Base-by-base conservation (phyloP, 2,888 invertebrate species). In the Anthrax anthrax region DNA sequence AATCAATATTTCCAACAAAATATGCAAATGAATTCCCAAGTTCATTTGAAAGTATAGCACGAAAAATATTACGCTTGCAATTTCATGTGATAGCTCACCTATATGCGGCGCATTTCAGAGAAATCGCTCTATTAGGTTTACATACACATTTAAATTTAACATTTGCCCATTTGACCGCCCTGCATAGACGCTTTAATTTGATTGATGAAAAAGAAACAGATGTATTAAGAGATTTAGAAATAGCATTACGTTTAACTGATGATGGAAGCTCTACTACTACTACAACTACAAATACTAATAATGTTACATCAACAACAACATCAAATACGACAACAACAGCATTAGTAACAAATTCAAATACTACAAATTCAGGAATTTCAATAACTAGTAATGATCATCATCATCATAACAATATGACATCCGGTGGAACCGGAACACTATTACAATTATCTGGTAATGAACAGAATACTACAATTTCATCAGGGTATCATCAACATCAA, bases 51-150 rank as follows among this genome's bases (percentile, higher is more conserved):
- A 80, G 83, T 65, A 87, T 90, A 72, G 91, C 94, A 67, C 86
- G 92, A 72, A 94, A 94, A 76, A 92, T 96, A 70, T 80, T 89
- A 73, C 85, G 92, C 69, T 81, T 94, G 73, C 80, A 94, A 75
- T 94, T 92, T 78, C 95, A 95, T 75, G 94, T 96, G 71, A 80
- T 96, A 77, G 94, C 94, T 70, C 96, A 97, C 77, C 78, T 96
- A 70, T 95, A 96, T 77, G 91, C 92, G 70, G 86, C 89, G 72
- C 96, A 97, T 80, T 95, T 94, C 77, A 81, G 88, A 72, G 90
- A 94, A 76, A 84, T 95, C 61, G 86, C 89, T 66, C 78, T 89
- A 69, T 79, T 96, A 70, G 86, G 88, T 59, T 78, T 96, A 68
- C 94, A 95, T 75, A 85, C 90, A 66, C 95, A 96, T 74, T 82